These are phyloP conservation scores for Pristionchus japonicus DNA, from an alignment of 2,888 invertebrate species.

Conservation along the genomic window DNA sequence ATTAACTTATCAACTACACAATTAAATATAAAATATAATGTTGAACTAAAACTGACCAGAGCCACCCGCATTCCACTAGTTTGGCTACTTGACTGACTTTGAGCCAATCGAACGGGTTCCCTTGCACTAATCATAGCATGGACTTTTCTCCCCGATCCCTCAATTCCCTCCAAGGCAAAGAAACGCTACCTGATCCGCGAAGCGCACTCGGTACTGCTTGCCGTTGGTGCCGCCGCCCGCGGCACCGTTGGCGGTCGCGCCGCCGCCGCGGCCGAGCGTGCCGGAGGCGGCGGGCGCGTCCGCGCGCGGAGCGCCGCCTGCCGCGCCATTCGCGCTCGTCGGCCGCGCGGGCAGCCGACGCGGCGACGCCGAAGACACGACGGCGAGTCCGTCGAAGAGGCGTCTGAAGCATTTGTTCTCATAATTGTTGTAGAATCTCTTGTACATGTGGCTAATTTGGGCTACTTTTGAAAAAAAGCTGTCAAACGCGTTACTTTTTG, in stretches of 20 bases:
- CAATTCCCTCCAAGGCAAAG: too few species aligned
- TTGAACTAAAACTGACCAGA: not conserved
- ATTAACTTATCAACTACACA: not conserved
- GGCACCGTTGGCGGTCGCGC: constrained; percentile 23
- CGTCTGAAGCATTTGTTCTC: constrained; percentile 45
- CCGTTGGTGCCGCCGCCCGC: constrained; percentile 45
- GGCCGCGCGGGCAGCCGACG: constrained; percentile 55
- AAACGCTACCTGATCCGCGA: constrained; percentile 62
- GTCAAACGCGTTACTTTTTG: too few species aligned
- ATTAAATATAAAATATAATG: not conserved
- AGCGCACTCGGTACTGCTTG: constrained; percentile 63
- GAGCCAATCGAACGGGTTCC: not conserved
- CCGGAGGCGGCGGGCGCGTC: constrained; percentile 19
- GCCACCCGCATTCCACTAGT: not conserved
- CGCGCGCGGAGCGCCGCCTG: not conserved
- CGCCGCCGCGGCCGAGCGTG: constrained; percentile 26
- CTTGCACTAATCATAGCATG: not conserved
- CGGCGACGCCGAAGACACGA: constrained; percentile 50
- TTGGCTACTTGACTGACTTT: not conserved
- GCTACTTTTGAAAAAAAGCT: too few species aligned
- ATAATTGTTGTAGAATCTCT: not conserved
- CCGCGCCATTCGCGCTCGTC: constrained; percentile 27
- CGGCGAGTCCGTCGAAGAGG: constrained; percentile 53
- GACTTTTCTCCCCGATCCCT: not conserved
- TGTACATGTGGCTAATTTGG: too few species aligned